Base-by-base conservation (phyloP, 2,888 invertebrate species). In the Seira sanloemensis region DNA sequence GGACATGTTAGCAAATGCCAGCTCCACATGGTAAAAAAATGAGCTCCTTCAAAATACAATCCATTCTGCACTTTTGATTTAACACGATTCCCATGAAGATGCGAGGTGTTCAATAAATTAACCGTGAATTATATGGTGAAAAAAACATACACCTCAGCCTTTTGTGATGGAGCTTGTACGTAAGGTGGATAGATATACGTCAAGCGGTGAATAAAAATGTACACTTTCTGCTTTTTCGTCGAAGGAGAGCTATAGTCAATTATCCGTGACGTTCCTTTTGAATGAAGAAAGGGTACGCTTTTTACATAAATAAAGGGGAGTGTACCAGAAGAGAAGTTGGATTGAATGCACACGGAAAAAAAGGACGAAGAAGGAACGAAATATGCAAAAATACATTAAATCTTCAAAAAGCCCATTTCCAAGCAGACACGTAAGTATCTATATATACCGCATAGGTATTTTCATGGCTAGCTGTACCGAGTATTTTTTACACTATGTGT, bases 201-300 rank as follows among this genome's bases (percentile, higher is more conserved):
- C 67, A 21, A 71, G 2, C 18, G 24, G 25, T n/a, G 25, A 54
- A 73, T 25, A 72, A 50, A 71, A 46, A 72, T 54, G n/a, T n/a
- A 25, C 58, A 25, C 58, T 71, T 66, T 66, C 26, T 19, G 16
- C 62, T 62, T 62, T 62, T 62, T 62, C 62, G 12, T 9, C 19
- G 62, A 62, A 27, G 46, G 4, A 71, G 66, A 54, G 78, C 78
- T 58, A 65, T 54, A 78, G 78, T 84, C 84, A 84, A 84, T 84
- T 84, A 84, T 78, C 78, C 84, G 78, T 84, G 78, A 84, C 84
- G 84, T 84, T 67, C 19, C 26, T 67, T 67, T 4, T 5, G 67
- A 26, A 26, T 16, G 67, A 26, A 67, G 67, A 67, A 67, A n/a
- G 67, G 26, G 58, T 12, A 62, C 5, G 16, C 19, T 2, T 23